Evolutionary conservation across 2,888 invertebrate genomes (phyloP).

Genomic region (Sepioteuthis lessoniana): DNA sequence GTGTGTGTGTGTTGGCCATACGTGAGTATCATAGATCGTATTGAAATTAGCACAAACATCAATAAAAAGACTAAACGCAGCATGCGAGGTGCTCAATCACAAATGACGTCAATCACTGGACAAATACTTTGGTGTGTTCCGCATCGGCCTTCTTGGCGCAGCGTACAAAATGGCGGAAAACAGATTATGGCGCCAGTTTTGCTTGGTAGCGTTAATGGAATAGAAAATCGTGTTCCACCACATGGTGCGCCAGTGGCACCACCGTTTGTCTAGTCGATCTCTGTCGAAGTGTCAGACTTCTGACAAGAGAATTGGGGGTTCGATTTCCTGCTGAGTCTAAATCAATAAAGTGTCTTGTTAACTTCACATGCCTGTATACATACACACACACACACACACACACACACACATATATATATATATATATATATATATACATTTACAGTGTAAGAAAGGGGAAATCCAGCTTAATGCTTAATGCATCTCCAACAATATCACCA

Average conservation of each 20-base stretch:
- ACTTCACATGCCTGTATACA: neutral
- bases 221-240: constrained; percentile 13
- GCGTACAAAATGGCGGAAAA: neutral
- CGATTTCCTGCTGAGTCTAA: neutral
- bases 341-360: neutral
- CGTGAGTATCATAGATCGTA: neutral
- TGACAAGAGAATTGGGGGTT: neutral
- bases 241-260: neutral
- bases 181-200: neutral
- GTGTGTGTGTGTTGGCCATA: neutral
- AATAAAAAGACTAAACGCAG: neutral
- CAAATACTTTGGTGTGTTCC: neutral
- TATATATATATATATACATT: no score
- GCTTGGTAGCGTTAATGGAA: neutral
- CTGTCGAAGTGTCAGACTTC: neutral
- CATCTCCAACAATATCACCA: no score
- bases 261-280: neutral
- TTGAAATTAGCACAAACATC: neutral
- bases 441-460: no score
- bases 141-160: neutral
- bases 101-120: neutral
- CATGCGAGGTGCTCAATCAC: neutral
- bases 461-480: no score
- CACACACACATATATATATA: no score
- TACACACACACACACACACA: neutral